These are phyloP conservation scores for Halocaridina rubra DNA, from an alignment of 2,888 invertebrate genomes.

Conservation along the genomic window DNA sequence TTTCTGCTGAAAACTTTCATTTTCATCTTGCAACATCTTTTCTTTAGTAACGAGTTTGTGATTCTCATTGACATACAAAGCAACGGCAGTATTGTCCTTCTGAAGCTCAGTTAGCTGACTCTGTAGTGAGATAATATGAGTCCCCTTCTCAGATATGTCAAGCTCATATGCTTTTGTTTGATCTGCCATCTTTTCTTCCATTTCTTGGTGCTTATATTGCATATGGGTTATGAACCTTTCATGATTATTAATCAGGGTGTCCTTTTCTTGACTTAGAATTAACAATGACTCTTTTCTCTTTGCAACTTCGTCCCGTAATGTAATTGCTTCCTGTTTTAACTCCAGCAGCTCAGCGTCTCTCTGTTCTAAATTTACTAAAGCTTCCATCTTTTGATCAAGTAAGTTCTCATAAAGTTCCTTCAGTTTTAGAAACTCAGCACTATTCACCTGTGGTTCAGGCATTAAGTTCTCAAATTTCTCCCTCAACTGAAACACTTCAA, in stretches of 20 bases:
- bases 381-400: background rate
- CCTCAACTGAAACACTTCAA: conserved; percentile 18
- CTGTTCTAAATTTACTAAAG: background rate
- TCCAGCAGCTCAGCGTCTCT: background rate
- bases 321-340: background rate
- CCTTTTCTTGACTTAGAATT: conserved; percentile 8
- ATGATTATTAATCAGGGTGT: background rate
- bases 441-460: too few relatives aligned
- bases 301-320: background rate
- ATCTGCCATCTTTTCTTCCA: background rate
- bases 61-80: background rate
- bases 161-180: background rate
- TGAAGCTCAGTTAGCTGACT: conserved; percentile 1
- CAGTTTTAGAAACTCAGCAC: background rate
- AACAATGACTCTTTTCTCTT: background rate
- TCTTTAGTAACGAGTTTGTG: background rate
- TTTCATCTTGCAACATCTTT: conserved; percentile 9
- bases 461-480: conserved; percentile 9
- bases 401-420: background rate
- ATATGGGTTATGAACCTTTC: background rate
- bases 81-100: background rate
- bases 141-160: conserved; percentile 7
- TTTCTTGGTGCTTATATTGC: background rate
- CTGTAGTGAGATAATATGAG: background rate
- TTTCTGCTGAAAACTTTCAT: background rate